A percentile compares a stretch with the other conserved stretches of the same genome.
These are phyloP conservation scores for Sardinella longiceps DNA, from an alignment of 2,797 vertebrate genomes.

Conservation along the genomic window DNA sequence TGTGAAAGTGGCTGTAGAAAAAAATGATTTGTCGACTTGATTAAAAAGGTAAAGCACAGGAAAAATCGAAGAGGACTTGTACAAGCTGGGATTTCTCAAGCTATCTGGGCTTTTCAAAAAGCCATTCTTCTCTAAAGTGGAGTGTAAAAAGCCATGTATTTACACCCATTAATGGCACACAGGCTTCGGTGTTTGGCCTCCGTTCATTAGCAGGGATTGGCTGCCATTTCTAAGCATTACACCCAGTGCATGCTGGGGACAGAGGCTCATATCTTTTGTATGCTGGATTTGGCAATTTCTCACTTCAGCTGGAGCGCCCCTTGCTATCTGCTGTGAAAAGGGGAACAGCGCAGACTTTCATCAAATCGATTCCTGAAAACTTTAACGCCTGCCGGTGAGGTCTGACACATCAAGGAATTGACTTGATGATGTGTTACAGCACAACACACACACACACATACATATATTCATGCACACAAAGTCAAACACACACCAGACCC, in stretches of 20 bases:
- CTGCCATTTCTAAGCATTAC: background rate
- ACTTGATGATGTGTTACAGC: constrained; percentile 3
- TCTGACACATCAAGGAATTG: constrained; percentile 16
- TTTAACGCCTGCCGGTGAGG: constrained; percentile 23
- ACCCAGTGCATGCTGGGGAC: background rate
- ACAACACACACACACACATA: constrained; percentile 25
- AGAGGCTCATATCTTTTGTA: constrained; percentile 12
- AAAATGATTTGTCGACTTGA: constrained; percentile 13
- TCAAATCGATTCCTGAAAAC: background rate
- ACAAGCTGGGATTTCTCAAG: background rate
- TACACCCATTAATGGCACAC: background rate
- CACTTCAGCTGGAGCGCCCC: constrained; percentile 18
- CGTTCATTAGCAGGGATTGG: background rate
- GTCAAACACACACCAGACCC: constrained; percentile 17
- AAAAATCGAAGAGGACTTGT: background rate
- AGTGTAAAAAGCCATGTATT: background rate
- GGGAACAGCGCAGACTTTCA: background rate
- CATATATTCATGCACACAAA: constrained; percentile 23
- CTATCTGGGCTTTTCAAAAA: background rate
- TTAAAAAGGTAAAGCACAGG: background rate
- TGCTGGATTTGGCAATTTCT: constrained; percentile 22
- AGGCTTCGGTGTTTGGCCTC: background rate
- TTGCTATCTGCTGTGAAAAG: constrained; percentile 4
- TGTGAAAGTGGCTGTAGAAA: background rate
- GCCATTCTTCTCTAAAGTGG: background rate